These are phyloP conservation scores for Chrysomela aeneicollis DNA, from an alignment of 2,888 invertebrate species.

Conservation along the genomic window DNA sequence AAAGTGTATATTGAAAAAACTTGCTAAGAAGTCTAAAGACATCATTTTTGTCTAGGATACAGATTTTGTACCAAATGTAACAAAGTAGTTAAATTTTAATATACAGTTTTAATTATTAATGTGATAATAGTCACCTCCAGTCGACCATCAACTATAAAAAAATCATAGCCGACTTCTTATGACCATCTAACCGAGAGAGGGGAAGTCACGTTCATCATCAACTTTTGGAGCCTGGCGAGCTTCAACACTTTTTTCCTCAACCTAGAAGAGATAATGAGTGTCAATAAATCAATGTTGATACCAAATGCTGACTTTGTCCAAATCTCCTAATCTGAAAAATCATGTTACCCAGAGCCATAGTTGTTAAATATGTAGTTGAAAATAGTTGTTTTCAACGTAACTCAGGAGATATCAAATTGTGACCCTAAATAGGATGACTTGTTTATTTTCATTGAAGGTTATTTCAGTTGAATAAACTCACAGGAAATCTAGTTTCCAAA, in stretches of 20 bases:
- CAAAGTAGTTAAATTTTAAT: slow-evolving; percentile 54
- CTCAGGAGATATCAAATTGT: too few relatives aligned
- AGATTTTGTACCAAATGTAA: slow-evolving; percentile 56
- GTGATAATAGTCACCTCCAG: slow-evolving; percentile 39
- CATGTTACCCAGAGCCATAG: too few relatives aligned
- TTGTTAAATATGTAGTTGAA: too few relatives aligned
- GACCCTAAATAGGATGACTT: too few relatives aligned
- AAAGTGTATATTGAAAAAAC: slow-evolving; percentile 47
- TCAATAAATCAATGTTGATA: too few relatives aligned
- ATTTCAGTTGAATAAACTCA: too few relatives aligned
- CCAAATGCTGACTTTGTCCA: too few relatives aligned
- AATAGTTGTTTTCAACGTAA: too few relatives aligned
- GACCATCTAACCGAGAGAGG: slow-evolving; percentile 79
- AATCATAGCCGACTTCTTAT: slow-evolving; percentile 21
- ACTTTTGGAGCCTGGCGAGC: slow-evolving; percentile 78
- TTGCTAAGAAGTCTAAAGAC: slow-evolving; percentile 45
- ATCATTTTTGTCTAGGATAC: slow-evolving; percentile 50
- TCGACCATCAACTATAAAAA: slow-evolving; percentile 29
- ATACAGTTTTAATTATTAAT: slow-evolving; percentile 43
- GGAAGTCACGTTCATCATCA: slow-evolving; percentile 95
- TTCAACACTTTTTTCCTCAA: slow-evolving; percentile 48
- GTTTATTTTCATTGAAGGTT: too few relatives aligned
- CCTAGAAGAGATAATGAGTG: slow-evolving; percentile 40
- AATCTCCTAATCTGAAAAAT: too few relatives aligned
- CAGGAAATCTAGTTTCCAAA: too few relatives aligned